These are phyloP conservation scores for Benitochromis conjunctus DNA, from an alignment of 2,113 vertebrate species.

Conservation along the genomic window DNA sequence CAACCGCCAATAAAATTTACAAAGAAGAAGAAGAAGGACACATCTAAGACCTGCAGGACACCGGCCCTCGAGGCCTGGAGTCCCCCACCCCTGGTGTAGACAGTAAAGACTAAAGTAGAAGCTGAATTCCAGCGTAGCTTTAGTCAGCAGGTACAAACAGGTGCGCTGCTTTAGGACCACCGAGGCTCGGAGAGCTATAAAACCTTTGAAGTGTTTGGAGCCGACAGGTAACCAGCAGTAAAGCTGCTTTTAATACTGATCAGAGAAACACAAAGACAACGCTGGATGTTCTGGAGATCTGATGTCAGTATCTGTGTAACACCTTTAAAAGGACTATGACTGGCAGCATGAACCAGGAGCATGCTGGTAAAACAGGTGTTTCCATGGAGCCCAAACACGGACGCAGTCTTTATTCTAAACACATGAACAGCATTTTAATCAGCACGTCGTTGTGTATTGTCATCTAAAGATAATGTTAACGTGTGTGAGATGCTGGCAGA, in stretches of 20 bases:
- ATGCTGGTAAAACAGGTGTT: background rate
- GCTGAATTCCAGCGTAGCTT: no score
- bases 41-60: background rate
- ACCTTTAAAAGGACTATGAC: background rate
- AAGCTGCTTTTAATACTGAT: background rate
- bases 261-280: background rate
- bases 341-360: background rate
- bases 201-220: background rate
- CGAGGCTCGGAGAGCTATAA: background rate
- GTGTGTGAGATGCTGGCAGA: background rate
- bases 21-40: no score
- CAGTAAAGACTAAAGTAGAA: background rate
- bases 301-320: background rate
- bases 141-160: background rate
- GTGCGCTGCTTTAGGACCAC: rapidly evolving
- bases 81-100: background rate
- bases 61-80: background rate
- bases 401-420: no score
- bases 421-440: background rate
- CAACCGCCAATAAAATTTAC: no score
- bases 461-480: background rate
- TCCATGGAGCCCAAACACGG: background rate
- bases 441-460: background rate
- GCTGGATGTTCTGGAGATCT: background rate
- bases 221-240: background rate